Evolutionary conservation across 2,113 vertebrate species (phyloP), one percentile per base, ranked within the genome.

Genomic region (Chrysemys picta): DNA sequence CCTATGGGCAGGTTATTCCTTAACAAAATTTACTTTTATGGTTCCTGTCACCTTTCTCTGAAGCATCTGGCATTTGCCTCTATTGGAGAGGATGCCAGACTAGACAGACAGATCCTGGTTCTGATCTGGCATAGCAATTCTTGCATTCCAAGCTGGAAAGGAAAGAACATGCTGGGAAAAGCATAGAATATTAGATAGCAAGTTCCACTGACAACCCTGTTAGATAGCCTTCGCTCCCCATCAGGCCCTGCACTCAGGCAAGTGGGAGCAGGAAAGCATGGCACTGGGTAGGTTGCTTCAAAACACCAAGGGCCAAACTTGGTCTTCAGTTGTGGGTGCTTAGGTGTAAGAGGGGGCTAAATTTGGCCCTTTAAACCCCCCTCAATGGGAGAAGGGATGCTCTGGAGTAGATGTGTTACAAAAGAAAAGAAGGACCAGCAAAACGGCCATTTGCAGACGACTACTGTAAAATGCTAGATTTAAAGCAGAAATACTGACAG

Each of bases 111-210:
- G 92, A 94, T 89, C 94, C 94, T 92, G 90, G 93, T 96, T 97
- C 95, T 94, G 84, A 91, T 95, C 96, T 96, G 96, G 95, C 93
- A 95, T 87, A 92, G 96, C 96, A 96, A 94, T 97, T 97, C 96
- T 81, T 94, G 84, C 94, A 95, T 97, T 97, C 96, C 97, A 95
- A 47, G 57, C 88, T 95, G 85, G 47, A 93, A 95, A 92, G 93
- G 91, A 87, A 88, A 96, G 93, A 96, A 85, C 92, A 93, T 94
- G 83, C 95, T 91, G 85, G 95, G 96, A 91, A 96, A 96, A 92
- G 85, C 0, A 0, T 95, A 80, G 94, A 97, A 96, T 96, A 93
- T 90, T 95, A 92, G 85, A 91, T 93, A 96, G 88, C 93, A 93
- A 95, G 92, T 96, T 96, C 94, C 92, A 95, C 3, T 91, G 95